These are phyloP conservation scores for Eueides isabella DNA, from an alignment of 1,140 invertebrate genomes.

Conservation along the genomic window DNA sequence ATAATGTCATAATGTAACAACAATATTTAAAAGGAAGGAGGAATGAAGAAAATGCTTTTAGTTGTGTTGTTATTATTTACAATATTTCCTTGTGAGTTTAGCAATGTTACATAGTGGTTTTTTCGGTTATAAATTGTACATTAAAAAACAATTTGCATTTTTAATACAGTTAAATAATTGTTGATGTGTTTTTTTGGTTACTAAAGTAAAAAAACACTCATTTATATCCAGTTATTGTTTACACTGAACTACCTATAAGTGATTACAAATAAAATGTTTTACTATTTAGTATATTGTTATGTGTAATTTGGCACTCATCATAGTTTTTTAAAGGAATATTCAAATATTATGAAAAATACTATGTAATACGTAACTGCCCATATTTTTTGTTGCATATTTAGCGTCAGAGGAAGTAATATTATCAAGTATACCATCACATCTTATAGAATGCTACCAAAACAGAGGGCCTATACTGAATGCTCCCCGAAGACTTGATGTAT, in stretches of 20 bases:
- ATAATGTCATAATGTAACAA: constrained; percentile 36
- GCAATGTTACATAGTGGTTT: neutral
- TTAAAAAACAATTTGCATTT: neutral
- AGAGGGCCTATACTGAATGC: constrained; percentile 64
- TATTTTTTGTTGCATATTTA: constrained; percentile 17
- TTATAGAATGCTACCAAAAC: constrained; percentile 80
- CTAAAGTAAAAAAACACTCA: too few species aligned
- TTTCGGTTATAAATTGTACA: neutral
- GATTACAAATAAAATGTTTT: too few species aligned
- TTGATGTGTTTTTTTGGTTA: too few species aligned
- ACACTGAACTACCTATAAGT: too few species aligned
- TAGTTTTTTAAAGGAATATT: too few species aligned
- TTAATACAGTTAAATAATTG: neutral
- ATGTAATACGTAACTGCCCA: neutral
- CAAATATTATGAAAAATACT: too few species aligned
- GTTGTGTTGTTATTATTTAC: constrained; percentile 32
- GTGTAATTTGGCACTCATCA: too few species aligned
- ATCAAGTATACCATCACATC: constrained; percentile 74
- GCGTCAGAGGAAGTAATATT: constrained; percentile 53
- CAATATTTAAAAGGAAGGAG: constrained; percentile 39
- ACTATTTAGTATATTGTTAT: too few species aligned
- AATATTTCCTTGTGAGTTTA: constrained; percentile 26
- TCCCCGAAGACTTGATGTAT: constrained; percentile 79
- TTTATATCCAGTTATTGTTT: too few species aligned
- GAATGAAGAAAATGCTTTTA: constrained; percentile 42